These are phyloP conservation scores for Ophion obscuratus DNA, from an alignment of 2,888 invertebrate species.

Conservation along the genomic window DNA sequence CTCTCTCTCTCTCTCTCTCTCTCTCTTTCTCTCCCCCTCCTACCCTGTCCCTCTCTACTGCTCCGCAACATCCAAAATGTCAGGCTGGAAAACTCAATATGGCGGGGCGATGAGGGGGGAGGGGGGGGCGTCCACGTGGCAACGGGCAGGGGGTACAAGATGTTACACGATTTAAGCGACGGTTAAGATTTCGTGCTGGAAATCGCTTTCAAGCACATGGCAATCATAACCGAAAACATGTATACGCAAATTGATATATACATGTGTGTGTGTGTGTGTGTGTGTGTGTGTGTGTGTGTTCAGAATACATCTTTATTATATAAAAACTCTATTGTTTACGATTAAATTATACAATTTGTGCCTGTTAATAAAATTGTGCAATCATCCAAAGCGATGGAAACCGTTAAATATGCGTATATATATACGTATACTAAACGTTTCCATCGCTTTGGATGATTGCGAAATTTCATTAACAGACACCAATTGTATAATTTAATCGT, in stretches of 20 bases:
- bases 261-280: too few relatives aligned
- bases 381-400: too few relatives aligned
- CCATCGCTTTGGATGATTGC: too few relatives aligned
- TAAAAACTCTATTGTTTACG: too few relatives aligned
- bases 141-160: constrained; percentile 56
- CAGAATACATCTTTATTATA: too few relatives aligned
- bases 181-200: constrained; percentile 67
- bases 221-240: constrained; percentile 21
- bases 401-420: too few relatives aligned
- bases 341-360: too few relatives aligned
- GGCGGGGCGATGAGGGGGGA: not conserved
- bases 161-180: constrained; percentile 68
- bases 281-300: not conserved
- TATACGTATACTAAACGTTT: too few relatives aligned
- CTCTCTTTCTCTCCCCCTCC: not conserved
- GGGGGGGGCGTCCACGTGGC: constrained; percentile 19
- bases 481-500: too few relatives aligned
- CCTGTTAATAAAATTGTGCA: too few relatives aligned
- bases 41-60: not conserved
- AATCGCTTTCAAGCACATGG: constrained; percentile 48
- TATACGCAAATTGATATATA: too few relatives aligned
- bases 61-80: constrained; percentile 9
- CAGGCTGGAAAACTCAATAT: constrained; percentile 48
- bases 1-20: not conserved
- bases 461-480: too few relatives aligned